These are phyloP conservation scores for Cyclophora punctaria DNA, from an alignment of 2,888 invertebrate species.

Conservation along the genomic window DNA sequence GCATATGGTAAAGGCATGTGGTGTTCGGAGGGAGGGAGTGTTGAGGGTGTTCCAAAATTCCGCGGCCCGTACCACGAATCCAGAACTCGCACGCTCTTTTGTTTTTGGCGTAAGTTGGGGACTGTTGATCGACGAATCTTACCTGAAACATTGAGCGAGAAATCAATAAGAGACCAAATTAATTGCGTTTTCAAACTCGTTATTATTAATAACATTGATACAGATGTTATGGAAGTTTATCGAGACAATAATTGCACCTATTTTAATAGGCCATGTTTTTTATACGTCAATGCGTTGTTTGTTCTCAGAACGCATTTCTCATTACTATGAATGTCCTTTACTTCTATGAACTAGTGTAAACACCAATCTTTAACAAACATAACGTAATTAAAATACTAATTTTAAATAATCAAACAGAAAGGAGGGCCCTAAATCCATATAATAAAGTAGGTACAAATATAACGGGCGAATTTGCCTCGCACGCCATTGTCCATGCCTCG, in stretches of 20 bases:
- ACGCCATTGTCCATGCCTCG: conserved; percentile 53
- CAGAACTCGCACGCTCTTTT: conserved; percentile 91
- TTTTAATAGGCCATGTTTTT: too few relatives aligned
- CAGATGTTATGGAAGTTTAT: too few relatives aligned
- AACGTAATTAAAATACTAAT: background rate
- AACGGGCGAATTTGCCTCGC: conserved; percentile 37
- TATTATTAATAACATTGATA: too few relatives aligned
- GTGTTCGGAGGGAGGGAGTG: conserved; percentile 92
- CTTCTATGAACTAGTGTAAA: too few relatives aligned
- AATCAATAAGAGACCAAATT: too few relatives aligned
- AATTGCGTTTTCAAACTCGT: too few relatives aligned
- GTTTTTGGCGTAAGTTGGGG: conserved; percentile 88
- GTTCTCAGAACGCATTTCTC: too few relatives aligned
- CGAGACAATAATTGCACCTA: too few relatives aligned
- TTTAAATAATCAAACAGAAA: background rate
- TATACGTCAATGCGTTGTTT: too few relatives aligned
- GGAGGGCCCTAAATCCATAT: conserved; percentile 40
- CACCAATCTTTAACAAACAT: too few relatives aligned
- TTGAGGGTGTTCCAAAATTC: conserved; percentile 87
- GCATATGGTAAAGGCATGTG: conserved; percentile 90
- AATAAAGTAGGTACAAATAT: conserved; percentile 40
- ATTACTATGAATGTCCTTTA: too few relatives aligned
- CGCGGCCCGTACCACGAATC: conserved; percentile 86
- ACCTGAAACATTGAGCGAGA: conserved; percentile 72
- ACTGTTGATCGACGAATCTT: conserved; percentile 87